Evolutionary conservation across 2,888 invertebrate genomes (phyloP).

Genomic region (Fragum fragum): DNA sequence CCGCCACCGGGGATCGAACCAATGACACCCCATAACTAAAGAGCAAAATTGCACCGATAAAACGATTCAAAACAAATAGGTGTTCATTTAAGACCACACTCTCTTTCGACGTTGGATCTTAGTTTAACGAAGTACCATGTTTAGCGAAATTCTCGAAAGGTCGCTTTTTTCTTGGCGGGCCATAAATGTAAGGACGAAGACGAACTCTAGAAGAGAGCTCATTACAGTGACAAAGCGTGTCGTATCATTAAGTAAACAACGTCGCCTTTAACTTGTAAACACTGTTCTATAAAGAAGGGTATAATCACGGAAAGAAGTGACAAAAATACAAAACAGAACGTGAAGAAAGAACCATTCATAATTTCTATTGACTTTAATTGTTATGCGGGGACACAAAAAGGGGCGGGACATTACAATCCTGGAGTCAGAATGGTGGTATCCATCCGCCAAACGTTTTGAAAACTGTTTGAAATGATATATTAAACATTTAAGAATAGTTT

Average conservation of each 20-base stretch:
- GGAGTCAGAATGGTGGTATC: constrained; percentile 14
- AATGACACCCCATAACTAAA: too few species aligned
- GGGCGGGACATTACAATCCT: constrained; percentile 19
- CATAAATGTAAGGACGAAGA: too few species aligned
- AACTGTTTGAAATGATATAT: constrained; percentile 24
- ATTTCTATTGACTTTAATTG: not conserved
- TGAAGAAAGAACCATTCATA: constrained; percentile 4
- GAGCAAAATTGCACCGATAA: too few species aligned
- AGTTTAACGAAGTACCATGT: too few species aligned
- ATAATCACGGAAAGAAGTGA: constrained; percentile 11
- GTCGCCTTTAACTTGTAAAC: constrained; percentile 10
- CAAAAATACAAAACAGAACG: not conserved
- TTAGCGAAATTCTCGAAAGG: too few species aligned
- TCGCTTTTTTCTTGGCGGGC: too few species aligned
- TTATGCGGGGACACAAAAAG: constrained; percentile 14
- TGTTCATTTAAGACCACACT: too few species aligned
- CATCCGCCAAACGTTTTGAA: constrained; percentile 14
- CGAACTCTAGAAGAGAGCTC: not conserved
- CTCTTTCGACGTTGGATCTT: too few species aligned
- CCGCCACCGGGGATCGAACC: too few species aligned
- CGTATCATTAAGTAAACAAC: constrained; percentile 13
- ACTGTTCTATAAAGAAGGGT: constrained; percentile 9
- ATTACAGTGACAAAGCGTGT: constrained; percentile 16
- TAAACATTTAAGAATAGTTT: constrained; percentile 6
- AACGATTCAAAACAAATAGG: too few species aligned